Conservation (phyloP, 2,888 invertebrate species). For the Lamellibrachia satsuma region DNA sequence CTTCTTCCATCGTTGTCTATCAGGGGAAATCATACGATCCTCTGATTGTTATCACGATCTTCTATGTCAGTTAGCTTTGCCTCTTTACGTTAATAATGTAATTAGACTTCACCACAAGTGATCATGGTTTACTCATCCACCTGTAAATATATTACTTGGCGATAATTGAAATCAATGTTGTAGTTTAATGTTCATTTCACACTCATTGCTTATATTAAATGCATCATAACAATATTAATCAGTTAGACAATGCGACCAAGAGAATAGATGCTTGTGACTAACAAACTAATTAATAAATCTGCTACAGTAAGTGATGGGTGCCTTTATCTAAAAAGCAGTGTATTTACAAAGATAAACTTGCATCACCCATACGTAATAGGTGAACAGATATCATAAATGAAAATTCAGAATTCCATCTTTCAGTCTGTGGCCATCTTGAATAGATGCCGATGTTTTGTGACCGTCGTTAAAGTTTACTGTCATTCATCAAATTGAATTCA, state of each 20-base stretch:
- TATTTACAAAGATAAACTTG: neutral
- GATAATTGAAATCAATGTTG: conserved; percentile 13
- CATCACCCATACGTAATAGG: neutral
- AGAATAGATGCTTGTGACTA: neutral
- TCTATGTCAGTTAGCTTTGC: neutral
- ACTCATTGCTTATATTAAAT: neutral
- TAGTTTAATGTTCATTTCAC: neutral
- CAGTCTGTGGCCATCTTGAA: neutral
- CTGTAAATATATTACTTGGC: neutral
- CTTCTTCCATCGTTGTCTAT: neutral
- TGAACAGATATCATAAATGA: neutral
- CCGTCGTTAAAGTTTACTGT: neutral
- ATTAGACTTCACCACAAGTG: neutral
- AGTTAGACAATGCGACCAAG: neutral
- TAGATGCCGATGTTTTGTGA: neutral
- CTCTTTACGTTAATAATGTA: neutral
- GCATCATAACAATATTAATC: neutral
- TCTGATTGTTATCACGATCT: neutral
- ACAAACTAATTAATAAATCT: neutral
- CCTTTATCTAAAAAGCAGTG: neutral
- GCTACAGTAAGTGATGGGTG: neutral
- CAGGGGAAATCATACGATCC: neutral
- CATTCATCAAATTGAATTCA: neutral
- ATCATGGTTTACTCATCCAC: neutral
- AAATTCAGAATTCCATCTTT: neutral